phyloP scores from a whole-genome alignment of 2,888 invertebrate species.

The Lycophotia porphyrea region DNA sequence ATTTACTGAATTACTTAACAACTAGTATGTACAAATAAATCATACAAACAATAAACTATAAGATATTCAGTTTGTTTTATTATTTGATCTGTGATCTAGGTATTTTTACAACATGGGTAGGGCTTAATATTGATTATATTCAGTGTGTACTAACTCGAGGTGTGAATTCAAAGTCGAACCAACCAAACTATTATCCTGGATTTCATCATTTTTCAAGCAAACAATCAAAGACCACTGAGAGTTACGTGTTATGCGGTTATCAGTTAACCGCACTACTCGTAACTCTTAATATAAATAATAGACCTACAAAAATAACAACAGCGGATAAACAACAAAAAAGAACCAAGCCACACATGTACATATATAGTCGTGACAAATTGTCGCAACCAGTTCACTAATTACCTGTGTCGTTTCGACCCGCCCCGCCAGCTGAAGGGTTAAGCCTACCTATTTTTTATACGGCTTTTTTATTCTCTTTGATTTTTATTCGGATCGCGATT shows the following conservation, averaged over 20 bases:
- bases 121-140: neutral
- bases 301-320: conserved; percentile 46
- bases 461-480: conserved; percentile 56
- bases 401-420: conserved; percentile 67
- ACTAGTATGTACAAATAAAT: neutral
- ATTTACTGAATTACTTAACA: neutral
- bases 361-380: conserved; percentile 69
- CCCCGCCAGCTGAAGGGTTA: conserved; percentile 74
- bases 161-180: neutral
- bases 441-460: conserved; percentile 74
- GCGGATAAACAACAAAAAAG: conserved; percentile 39
- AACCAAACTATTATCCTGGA: too few relatives aligned
- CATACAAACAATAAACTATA: neutral
- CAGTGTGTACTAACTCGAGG: neutral
- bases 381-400: conserved; percentile 69
- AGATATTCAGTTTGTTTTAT: neutral
- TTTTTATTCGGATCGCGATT: conserved; percentile 48
- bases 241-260: too few relatives aligned
- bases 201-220: neutral
- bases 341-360: conserved; percentile 52
- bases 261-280: conserved; percentile 2
- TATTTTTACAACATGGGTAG: neutral
- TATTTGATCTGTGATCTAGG: neutral
- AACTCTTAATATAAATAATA: conserved; percentile 45
- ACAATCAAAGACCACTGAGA: neutral